phyloP scores from a whole-genome alignment of 2,888 invertebrate genomes.

The Drosophila sordidapex region DNA sequence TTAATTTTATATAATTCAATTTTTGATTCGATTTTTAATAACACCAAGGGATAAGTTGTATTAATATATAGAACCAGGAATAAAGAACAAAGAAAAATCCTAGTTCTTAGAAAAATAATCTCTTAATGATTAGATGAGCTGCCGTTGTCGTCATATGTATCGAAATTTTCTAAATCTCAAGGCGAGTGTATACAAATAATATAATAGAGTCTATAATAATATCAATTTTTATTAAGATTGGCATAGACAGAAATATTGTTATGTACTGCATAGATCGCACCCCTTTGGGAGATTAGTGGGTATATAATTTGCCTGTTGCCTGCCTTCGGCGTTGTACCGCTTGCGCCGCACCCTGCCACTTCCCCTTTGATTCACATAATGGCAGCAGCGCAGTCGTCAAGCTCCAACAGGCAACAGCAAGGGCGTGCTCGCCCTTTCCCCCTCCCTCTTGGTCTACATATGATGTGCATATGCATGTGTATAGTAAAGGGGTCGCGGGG shows the following conservation, averaged over 20 bases:
- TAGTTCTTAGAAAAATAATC: no score
- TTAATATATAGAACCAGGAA: no score
- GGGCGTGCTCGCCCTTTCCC: slow-evolving; percentile 25
- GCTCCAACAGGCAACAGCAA: slow-evolving; percentile 69
- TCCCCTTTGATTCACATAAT: slow-evolving; percentile 29
- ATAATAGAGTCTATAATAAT: background rate
- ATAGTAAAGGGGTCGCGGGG: slow-evolving; percentile 42
- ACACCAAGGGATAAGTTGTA: no score
- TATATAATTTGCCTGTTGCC: slow-evolving; percentile 53
- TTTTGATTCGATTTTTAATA: no score
- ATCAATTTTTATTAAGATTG: background rate
- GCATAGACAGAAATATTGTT: background rate
- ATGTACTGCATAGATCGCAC: background rate
- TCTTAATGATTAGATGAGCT: no score
- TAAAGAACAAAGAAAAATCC: no score
- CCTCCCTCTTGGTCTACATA: background rate
- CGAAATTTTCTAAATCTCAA: background rate
- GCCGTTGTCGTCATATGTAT: background rate
- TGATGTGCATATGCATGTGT: slow-evolving; percentile 11
- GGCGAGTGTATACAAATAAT: background rate
- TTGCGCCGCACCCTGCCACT: slow-evolving; percentile 19
- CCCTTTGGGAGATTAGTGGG: background rate
- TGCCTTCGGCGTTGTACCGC: slow-evolving; percentile 49
- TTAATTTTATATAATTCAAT: no score
- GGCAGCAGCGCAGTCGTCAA: slow-evolving; percentile 58